A percentile compares a stretch with the other conserved stretches of the same genome.
phyloP scores from a whole-genome alignment of 2,888 invertebrate species.

The Hydraecia micacea region DNA sequence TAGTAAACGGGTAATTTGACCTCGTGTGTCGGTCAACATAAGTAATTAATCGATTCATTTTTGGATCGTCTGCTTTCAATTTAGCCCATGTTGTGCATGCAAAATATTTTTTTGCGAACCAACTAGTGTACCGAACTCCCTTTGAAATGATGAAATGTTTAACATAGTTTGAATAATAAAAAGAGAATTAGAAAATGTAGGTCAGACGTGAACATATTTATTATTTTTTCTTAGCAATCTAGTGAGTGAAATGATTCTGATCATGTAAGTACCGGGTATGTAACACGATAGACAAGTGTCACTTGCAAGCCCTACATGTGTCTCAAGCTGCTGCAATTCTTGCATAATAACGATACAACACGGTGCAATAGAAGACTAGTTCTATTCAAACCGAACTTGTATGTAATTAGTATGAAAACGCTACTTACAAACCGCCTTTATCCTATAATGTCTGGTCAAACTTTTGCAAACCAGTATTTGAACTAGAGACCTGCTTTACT shows the following conservation, averaged over 20 bases:
- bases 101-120: background rate
- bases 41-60: background rate
- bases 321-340: constrained; percentile 9
- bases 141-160: background rate
- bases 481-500: constrained; percentile 13
- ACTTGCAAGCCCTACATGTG: constrained; percentile 13
- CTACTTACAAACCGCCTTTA: constrained; percentile 52
- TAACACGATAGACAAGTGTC: constrained; percentile 19
- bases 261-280: background rate
- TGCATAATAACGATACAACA: constrained; percentile 23
- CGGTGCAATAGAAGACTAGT: constrained; percentile 30
- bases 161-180: background rate
- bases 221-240: background rate
- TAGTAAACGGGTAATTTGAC: background rate
- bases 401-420: constrained; percentile 44
- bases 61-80: background rate
- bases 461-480: constrained; percentile 63
- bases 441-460: constrained; percentile 51
- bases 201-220: background rate
- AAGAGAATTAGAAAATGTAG: background rate
- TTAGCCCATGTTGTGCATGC: background rate
- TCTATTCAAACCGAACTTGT: constrained; percentile 15
- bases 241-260: background rate
- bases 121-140: background rate
- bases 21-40: background rate